Evolutionary conservation across 2,888 invertebrate species (phyloP), one percentile per base, ranked within the genome.

Genomic region (Epistrophe eligans): DNA sequence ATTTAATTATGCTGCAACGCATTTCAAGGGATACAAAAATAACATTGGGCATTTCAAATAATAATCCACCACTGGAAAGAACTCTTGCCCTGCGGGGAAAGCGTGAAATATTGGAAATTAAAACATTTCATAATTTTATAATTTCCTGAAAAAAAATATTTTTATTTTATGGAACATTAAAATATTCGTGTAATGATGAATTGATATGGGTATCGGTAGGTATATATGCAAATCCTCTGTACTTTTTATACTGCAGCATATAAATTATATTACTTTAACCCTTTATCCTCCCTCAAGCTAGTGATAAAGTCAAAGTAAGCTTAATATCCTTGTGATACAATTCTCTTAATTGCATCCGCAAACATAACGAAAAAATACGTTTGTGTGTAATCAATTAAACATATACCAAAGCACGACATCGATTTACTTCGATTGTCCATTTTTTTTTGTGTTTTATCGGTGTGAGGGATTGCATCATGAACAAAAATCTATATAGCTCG

Each of bases 301-400:
- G 58, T 74, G 60, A 71, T 57, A 71, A 71, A 70, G 58, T 43
- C 67, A 79, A 84, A 74, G 83, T 77, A 77, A 77, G 60, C 72
- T 80, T 66, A 62, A 81, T 81, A 73, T 80, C 84, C 81, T 72
- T 77, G 77, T 73, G 73, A 77, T 81, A 72, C 77, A 87, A 87
- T 82, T 66, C 82, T 82, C 77, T 82, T 87, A 87, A 87, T 87
- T 82, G 85, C 77, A 71, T 74, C 73, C 43, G 72, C 81, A 87
- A 87, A 87, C 82, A 24, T 24, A 87, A 60, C 70, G 71, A 71
- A 82, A 82, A 74, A 79, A 74, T 82, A 85, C 85, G 70, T 71
- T 74, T 74, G 76, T 66, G 43, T 79, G 73, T 58, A 82, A 82
- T 71, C 77, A 82, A 82, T 87, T 80, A 67, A 80, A 77, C 71